Percentiles rank a stretch among this genome's conserved stretches.
These are phyloP conservation scores for Conger conger DNA, from an alignment of 2,113 vertebrate species.

Conservation along the genomic window DNA sequence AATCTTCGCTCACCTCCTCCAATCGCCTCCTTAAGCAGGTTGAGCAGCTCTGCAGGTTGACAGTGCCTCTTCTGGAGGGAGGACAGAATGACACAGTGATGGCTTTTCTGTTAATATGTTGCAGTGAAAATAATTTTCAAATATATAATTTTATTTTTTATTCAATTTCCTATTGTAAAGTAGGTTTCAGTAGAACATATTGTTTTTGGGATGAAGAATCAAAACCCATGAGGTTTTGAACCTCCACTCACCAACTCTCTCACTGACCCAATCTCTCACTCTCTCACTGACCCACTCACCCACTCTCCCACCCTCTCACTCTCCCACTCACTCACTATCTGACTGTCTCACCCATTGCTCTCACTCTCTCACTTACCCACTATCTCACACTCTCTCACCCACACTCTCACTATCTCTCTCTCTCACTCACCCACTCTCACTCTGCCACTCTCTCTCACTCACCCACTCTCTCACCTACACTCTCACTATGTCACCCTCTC, in stretches of 20 bases:
- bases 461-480: background rate
- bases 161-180: no score
- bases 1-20: conserved; percentile 59
- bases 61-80: conserved; percentile 47
- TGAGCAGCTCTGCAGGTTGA: conserved; percentile 54
- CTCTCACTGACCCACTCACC: conserved; percentile 54
- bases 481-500: conserved; percentile 46
- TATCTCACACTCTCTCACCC: background rate
- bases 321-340: no score
- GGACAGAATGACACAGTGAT: conserved; percentile 22
- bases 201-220: no score
- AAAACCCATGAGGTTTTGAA: no score
- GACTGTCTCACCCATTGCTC: no score
- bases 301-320: conserved; percentile 4
- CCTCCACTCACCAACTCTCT: no score
- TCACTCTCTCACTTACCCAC: conserved; percentile 43
- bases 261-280: background rate
- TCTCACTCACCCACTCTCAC: conserved; percentile 46
- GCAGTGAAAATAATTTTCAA: no score
- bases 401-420: conserved; percentile 48
- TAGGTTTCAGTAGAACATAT: no score
- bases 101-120: background rate
- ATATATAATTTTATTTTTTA: no score
- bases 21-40: conserved; percentile 62
- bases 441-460: no score